A percentile compares a stretch with the other conserved stretches of the same genome.
Conservation (phyloP, 2,888 invertebrate genomes). For the Epinotia brunnichana region DNA sequence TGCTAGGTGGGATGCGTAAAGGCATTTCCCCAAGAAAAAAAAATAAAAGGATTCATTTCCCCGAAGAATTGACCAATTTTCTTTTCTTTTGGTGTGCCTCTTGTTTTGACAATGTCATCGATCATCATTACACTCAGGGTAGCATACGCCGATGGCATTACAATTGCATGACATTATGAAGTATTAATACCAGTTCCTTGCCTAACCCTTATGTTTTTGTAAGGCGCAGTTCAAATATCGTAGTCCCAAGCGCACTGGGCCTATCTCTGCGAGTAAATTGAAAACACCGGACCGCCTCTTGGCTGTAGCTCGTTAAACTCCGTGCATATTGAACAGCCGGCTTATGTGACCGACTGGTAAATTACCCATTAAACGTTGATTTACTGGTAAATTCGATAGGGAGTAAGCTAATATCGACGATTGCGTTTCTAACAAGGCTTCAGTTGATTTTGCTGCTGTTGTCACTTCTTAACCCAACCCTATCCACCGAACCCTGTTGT, state of each 20-base stretch:
- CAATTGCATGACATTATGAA: neutral
- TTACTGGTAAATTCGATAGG: constrained; percentile 27
- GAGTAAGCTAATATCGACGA: constrained; percentile 27
- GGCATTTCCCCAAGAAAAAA: no score
- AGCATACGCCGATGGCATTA: no score
- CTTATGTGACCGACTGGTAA: constrained; percentile 38
- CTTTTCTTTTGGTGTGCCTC: no score
- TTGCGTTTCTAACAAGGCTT: constrained; percentile 27
- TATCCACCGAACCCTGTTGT: no score
- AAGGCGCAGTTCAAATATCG: constrained; percentile 11
- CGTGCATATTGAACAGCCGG: constrained; percentile 49
- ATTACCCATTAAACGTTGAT: constrained; percentile 36
- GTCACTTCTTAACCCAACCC: no score
- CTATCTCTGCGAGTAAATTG: constrained; percentile 46
- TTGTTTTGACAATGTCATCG: no score
- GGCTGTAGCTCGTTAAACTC: constrained; percentile 49
- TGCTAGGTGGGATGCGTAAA: no score
- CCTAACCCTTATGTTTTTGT: neutral
- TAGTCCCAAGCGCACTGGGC: constrained; percentile 39
- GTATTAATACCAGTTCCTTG: neutral
- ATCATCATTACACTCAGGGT: no score
- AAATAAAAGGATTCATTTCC: no score
- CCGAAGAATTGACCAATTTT: no score
- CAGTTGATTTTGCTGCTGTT: constrained; percentile 12
- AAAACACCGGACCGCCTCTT: constrained; percentile 50